Conservation (phyloP, 2,797 vertebrate species). For the Hoplostethus atlanticus region DNA sequence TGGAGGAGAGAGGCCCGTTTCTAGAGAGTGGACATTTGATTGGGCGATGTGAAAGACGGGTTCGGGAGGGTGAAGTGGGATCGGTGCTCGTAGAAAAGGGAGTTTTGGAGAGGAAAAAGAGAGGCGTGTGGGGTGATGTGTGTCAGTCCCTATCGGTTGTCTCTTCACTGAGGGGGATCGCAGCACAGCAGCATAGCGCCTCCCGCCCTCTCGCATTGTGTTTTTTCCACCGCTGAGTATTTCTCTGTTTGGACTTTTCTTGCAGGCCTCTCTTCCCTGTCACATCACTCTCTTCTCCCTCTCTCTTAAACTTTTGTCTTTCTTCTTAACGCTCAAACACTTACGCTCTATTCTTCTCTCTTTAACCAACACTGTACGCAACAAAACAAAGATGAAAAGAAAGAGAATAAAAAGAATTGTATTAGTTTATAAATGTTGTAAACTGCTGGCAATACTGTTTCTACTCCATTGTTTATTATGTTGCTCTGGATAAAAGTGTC, state of each 20-base stretch:
- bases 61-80: background rate
- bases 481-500: too few relatives aligned
- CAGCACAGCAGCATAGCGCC: conserved; percentile 13
- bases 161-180: conserved; percentile 32
- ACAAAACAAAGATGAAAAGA: too few relatives aligned
- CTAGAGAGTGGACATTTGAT: too few relatives aligned
- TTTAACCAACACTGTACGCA: conserved; percentile 1
- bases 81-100: conserved; percentile 7
- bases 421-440: too few relatives aligned
- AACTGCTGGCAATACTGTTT: too few relatives aligned
- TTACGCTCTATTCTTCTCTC: conserved; percentile 21
- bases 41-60: too few relatives aligned
- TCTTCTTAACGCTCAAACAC: background rate
- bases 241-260: conserved; percentile 32
- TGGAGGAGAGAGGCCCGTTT: too few relatives aligned
- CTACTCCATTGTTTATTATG: too few relatives aligned
- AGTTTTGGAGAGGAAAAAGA: conserved; percentile 10
- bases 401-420: too few relatives aligned
- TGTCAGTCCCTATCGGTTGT: conserved; percentile 45
- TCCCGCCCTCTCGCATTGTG: conserved; percentile 44
- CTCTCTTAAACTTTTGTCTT: conserved; percentile 4
- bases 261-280: conserved; percentile 25
- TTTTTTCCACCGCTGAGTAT: conserved; percentile 20
- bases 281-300: conserved; percentile 19
- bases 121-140: conserved; percentile 29